Evolutionary conservation across 2,113 vertebrate species (phyloP).

Genomic region (Xerus inauris): DNA sequence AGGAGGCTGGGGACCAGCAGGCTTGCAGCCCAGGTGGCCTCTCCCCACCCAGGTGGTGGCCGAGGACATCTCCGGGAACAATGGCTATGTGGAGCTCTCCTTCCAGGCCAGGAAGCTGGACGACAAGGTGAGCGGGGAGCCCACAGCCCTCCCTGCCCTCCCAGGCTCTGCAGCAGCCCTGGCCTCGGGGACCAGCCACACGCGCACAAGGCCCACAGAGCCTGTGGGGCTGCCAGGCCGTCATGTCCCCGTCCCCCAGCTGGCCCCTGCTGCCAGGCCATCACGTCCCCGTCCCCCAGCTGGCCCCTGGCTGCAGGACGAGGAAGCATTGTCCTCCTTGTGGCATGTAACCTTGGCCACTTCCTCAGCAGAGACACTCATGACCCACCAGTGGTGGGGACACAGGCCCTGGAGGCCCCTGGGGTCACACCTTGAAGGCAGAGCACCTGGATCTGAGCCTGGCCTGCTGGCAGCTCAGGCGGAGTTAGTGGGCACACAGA

Average conservation of each 20-base stretch:
- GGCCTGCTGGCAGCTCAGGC: neutral
- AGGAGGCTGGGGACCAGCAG: neutral
- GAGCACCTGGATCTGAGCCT: neutral
- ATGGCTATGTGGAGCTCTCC: slow-evolving; percentile 94
- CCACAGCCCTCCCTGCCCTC: too few relatives aligned
- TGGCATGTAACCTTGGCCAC: neutral
- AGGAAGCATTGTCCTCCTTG: neutral
- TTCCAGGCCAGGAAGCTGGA: slow-evolving; percentile 96
- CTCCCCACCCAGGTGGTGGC: slow-evolving; percentile 89
- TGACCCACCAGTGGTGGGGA: neutral
- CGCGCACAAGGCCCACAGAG: too few relatives aligned
- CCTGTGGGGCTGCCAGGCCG: too few relatives aligned
- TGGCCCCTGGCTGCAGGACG: neutral
- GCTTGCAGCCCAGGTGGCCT: neutral
- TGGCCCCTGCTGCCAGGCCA: too few relatives aligned
- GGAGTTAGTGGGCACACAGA: neutral
- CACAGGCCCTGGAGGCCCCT: neutral
- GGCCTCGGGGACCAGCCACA: too few relatives aligned
- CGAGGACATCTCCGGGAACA: slow-evolving; percentile 97
- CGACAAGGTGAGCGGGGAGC: slow-evolving; percentile 90
- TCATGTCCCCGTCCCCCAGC: too few relatives aligned
- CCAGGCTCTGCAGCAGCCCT: too few relatives aligned
- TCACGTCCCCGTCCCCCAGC: too few relatives aligned
- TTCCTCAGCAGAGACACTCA: neutral
- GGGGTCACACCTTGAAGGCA: too few relatives aligned